Percentiles rank a stretch among this genome's conserved stretches.
These are phyloP conservation scores for Sthenelais limicola DNA, from an alignment of 2,888 invertebrate species.

Conservation along the genomic window DNA sequence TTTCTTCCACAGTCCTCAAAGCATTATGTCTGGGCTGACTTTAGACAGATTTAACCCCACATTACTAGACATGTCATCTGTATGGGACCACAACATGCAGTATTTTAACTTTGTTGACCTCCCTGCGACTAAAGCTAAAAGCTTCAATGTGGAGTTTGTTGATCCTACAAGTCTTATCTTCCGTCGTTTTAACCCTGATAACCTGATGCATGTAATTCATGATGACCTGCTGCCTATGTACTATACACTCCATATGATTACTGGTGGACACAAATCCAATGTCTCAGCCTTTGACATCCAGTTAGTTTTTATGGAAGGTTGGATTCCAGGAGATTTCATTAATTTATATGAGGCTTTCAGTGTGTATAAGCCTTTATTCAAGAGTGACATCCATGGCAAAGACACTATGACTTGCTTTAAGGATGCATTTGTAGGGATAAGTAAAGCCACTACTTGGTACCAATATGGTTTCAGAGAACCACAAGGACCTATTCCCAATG, in stretches of 20 bases:
- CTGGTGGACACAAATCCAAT: slow-evolving; percentile 35
- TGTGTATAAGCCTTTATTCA: slow-evolving; percentile 55
- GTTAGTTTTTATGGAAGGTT: slow-evolving; percentile 50
- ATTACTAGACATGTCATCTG: slow-evolving; percentile 69
- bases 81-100: slow-evolving; percentile 70
- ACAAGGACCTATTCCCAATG: slow-evolving; percentile 70
- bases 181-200: slow-evolving; percentile 74
- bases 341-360: slow-evolving; percentile 70
- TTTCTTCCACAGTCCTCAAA: slow-evolving; percentile 64
- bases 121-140: slow-evolving; percentile 57
- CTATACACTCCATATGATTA: slow-evolving; percentile 66
- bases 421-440: slow-evolving; percentile 70
- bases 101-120: slow-evolving; percentile 66
- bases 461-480: slow-evolving; percentile 74
- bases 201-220: slow-evolving; percentile 76
- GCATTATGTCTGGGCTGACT: slow-evolving; percentile 64
- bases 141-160: slow-evolving; percentile 56
- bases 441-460: slow-evolving; percentile 72
- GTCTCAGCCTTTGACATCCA: slow-evolving; percentile 59
- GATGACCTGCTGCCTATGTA: slow-evolving; percentile 75
- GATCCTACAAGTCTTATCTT: slow-evolving; percentile 63
- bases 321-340: slow-evolving; percentile 57
- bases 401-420: slow-evolving; percentile 69
- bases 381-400: slow-evolving; percentile 50
- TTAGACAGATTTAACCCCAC: slow-evolving; percentile 58